phyloP scores from a whole-genome alignment of 2,797 vertebrate genomes.

The Sebastes wilsoni region DNA sequence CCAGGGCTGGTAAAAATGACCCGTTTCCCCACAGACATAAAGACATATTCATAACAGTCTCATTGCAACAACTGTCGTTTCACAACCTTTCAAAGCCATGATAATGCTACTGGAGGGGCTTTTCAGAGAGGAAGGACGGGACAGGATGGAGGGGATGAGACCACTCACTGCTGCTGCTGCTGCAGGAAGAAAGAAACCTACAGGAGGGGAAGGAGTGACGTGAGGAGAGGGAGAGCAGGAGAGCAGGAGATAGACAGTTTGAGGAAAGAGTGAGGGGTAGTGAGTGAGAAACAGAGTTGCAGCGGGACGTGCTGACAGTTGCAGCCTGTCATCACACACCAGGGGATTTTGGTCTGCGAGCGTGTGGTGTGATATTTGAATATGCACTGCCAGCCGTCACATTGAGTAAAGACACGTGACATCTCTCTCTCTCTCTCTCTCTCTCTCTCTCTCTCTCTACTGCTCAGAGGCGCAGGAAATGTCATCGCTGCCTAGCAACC shows the following conservation, averaged over 20 bases:
- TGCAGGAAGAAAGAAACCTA: neutral
- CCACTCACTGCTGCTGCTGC: neutral
- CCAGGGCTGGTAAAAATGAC: conserved; percentile 41
- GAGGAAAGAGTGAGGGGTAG: conserved; percentile 12
- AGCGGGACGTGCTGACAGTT: conserved; percentile 41
- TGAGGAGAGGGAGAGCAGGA: neutral
- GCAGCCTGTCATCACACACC: conserved; percentile 48
- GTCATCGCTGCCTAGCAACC: conserved; percentile 67
- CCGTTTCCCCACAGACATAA: conserved; percentile 45
- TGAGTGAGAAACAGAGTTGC: conserved; percentile 25
- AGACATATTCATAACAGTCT: conserved; percentile 48
- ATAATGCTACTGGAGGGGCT: conserved; percentile 21
- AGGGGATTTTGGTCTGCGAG: conserved; percentile 25
- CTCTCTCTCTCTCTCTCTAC: conserved; percentile 15
- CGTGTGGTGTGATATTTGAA: conserved; percentile 55
- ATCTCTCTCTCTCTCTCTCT: conserved; percentile 20
- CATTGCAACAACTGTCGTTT: conserved; percentile 37
- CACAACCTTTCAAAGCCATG: conserved; percentile 22
- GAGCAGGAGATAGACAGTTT: neutral
- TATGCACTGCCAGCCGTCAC: conserved; percentile 60
- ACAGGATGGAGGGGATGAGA: conserved; percentile 13
- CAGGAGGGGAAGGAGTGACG: neutral
- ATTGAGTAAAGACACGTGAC: conserved; percentile 44
- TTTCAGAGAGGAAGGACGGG: conserved; percentile 17
- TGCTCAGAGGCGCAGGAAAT: conserved; percentile 49